Evolutionary conservation across 2,113 vertebrate species (phyloP), one percentile per base, ranked within the genome.

Genomic region (Aepyceros melampus): DNA sequence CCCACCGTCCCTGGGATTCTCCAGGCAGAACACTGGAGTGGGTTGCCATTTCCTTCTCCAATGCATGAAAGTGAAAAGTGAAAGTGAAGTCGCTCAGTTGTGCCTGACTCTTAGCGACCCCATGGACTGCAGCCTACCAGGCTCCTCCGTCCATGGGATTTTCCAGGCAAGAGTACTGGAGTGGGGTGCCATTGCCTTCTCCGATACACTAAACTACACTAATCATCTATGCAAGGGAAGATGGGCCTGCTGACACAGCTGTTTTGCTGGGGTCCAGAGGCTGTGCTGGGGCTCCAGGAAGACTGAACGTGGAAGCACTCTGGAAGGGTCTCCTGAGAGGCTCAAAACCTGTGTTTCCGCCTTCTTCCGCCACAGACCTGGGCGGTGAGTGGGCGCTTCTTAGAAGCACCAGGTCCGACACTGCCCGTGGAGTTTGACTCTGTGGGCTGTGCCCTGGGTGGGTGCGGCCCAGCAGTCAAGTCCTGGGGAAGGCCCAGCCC

Each of bases 401-500:
- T 45, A 3, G 15, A 49, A 25, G 49, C 2, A 0, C 45, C 64
- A 56, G 58, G 17, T 76, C 64, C 10, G 25, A 25, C 36, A 2
- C 19, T 79, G 60, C 21, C 29, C 9, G 0, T 2, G 25, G 58
- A 58, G 11, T 45, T 13, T 62, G 16, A 5, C 4, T 71, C 76
- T 60, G 58, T 23, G 64, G 55, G 16, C 82, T 5, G 5, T 53
- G 91, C 62, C 45, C 55, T 47, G 56, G 11, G 47, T 64, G 81
- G 33, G 53, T 8, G 29, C 40, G 76, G 91, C n/a, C 88, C 31
- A 85, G 83, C 71, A 55, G 55, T 43, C 79, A 51, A 53, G 36
- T 51, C 55, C 60, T 79, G 92, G 94, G n/a, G n/a, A 83, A 82
- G 56, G 40, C 89, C 91, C 56, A 62, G 76, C 71, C 74, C 85